Conservation (phyloP, 2,797 vertebrate species). For the Rhynchonycteris naso region DNA sequence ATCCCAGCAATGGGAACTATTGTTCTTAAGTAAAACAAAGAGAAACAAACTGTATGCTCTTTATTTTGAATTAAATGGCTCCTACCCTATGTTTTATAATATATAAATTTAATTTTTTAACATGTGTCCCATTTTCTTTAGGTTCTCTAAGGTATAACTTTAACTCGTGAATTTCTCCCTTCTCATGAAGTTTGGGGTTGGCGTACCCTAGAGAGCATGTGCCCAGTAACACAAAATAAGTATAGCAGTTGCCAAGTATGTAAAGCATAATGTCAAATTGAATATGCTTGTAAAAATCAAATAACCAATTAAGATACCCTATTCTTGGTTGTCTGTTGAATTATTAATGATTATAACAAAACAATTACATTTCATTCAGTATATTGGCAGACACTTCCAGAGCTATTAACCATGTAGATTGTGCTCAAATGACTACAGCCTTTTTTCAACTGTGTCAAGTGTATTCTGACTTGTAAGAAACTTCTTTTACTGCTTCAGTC, state of each 20-base stretch:
- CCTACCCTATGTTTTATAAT: background rate
- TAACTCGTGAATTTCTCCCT: background rate
- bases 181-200: background rate
- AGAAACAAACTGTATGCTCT: background rate
- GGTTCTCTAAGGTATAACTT: background rate
- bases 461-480: background rate
- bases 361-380: background rate
- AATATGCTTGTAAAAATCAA: background rate
- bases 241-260: background rate
- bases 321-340: slow-evolving; percentile 34
- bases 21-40: background rate
- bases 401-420: background rate
- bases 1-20: background rate
- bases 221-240: background rate
- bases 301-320: background rate
- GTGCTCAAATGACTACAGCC: background rate
- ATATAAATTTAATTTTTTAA: background rate
- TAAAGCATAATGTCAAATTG: background rate
- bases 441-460: background rate
- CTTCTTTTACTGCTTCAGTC: background rate
- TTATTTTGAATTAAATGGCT: slow-evolving; percentile 1
- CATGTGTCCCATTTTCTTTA: background rate
- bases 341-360: slow-evolving; percentile 48
- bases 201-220: background rate
- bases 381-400: background rate